Base-by-base conservation (phyloP, 2,113 vertebrate genomes). In the Aldabrachelys gigantea region DNA sequence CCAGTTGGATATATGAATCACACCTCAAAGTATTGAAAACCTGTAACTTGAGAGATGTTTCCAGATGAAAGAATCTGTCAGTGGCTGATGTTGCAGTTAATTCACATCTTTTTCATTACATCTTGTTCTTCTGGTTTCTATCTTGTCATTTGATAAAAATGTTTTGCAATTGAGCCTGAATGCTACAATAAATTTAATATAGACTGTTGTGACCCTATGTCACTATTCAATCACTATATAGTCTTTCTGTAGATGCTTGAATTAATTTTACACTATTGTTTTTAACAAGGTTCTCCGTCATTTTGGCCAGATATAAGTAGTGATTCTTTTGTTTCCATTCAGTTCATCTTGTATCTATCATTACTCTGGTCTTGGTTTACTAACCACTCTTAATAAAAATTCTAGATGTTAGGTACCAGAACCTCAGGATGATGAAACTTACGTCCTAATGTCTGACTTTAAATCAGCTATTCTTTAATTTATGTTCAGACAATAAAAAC, bases 181-280 rank as follows among this genome's bases (percentile, higher is more conserved):
- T 69, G n/a, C 69, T 72, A 79, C 2, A 0, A 79, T 49, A 89
- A 2, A 19, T 75, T 41, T 78, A 27, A 27, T 38, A 78, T 44
- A 19, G 10, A 31, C 13, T 90, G 69, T 92, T 9, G n/a, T 65
- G 4, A 9, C 1, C 47, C 1, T 24, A 52, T 35, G 31, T 85
- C 6, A 14, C n/a, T 87, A 31, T 49, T 94, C 86, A 53, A 29
- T 80, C 85, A 83, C 38, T 59, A 9, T 35, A n/a, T 4, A 8
- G 24, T 82, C 25, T 84, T 91, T 84, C 69, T 84, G 2, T 81
- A 84, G 93, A 79, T 41, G 88, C 50, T 83, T 4, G 81, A 84
- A 82, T 85, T n/a, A 59, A 57, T 83, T 92, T 92, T 81, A 87
- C 49, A 90, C 47, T 11, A 13, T 78, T 94, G 11, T 89, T 90